Evolutionary conservation across 2,797 vertebrate species (phyloP).

Genomic region (Bradypodion pumilum): DNA sequence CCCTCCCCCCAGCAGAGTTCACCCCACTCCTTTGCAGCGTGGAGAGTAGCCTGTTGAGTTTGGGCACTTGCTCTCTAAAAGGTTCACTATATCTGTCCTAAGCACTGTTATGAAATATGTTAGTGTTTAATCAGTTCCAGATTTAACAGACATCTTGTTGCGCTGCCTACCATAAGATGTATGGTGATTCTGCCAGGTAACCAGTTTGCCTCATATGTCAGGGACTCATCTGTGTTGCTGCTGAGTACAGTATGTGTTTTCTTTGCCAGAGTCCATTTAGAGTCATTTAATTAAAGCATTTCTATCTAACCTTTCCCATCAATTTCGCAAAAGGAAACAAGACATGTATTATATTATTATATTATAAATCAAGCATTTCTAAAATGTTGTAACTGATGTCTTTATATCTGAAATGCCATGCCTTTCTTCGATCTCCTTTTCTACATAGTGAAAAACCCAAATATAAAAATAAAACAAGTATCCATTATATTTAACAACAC

Average conservation of each 20-base stretch:
- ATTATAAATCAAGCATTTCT: neutral
- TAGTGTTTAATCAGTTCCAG: neutral
- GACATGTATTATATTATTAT: neutral
- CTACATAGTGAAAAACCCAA: neutral
- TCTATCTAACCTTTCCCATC: neutral
- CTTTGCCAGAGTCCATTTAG: neutral
- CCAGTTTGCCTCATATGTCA: constrained; percentile 2
- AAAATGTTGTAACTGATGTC: neutral
- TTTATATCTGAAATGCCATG: neutral
- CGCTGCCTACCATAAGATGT: neutral
- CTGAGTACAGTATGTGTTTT: neutral
- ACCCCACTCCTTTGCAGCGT: too few species aligned
- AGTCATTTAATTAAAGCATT: neutral
- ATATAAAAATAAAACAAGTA: neutral
- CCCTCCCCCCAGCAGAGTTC: too few species aligned
- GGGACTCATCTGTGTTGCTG: neutral
- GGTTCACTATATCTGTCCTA: too few species aligned
- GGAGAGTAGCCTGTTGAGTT: too few species aligned
- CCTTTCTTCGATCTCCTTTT: neutral
- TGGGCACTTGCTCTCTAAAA: too few species aligned
- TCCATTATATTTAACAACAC: accelerated
- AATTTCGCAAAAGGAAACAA: neutral
- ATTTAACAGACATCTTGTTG: too few species aligned
- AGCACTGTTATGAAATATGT: neutral
- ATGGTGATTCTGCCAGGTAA: neutral